These are phyloP conservation scores for Pinctada fucata DNA, from an alignment of 2,888 invertebrate species.

Conservation along the genomic window DNA sequence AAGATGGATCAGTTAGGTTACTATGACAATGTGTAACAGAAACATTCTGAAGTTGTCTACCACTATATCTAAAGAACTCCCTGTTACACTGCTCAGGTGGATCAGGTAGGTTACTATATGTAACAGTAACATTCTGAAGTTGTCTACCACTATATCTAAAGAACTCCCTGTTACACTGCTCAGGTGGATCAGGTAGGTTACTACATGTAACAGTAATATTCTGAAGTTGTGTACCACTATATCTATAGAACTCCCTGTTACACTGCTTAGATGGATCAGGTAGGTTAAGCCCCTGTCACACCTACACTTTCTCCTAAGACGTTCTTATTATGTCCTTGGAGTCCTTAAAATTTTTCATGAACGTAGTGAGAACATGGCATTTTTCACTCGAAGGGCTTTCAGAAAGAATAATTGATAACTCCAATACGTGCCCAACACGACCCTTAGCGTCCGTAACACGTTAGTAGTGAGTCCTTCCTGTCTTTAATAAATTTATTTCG, in stretches of 20 bases:
- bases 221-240: constrained; percentile 94
- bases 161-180: constrained; percentile 93
- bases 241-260: constrained; percentile 93
- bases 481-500: too few species aligned
- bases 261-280: constrained; percentile 93
- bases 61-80: constrained; percentile 95
- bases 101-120: constrained; percentile 85
- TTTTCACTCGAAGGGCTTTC: too few species aligned
- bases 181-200: constrained; percentile 96
- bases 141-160: constrained; percentile 96
- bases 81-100: constrained; percentile 93
- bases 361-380: too few species aligned
- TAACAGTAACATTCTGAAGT: constrained; percentile 90
- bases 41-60: constrained; percentile 93
- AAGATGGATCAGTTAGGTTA: constrained; percentile 87
- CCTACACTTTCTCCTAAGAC: constrained; percentile 73
- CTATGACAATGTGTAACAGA: constrained; percentile 90
- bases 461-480: too few species aligned
- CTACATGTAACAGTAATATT: constrained; percentile 93
- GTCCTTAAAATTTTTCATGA: too few species aligned
- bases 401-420: too few species aligned
- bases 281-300: constrained; percentile 86
- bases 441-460: too few species aligned
- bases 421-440: too few species aligned
- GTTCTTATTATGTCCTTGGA: too few species aligned